Conservation (phyloP, 2,797 vertebrate genomes). For the Ptychadena robeensis region DNA sequence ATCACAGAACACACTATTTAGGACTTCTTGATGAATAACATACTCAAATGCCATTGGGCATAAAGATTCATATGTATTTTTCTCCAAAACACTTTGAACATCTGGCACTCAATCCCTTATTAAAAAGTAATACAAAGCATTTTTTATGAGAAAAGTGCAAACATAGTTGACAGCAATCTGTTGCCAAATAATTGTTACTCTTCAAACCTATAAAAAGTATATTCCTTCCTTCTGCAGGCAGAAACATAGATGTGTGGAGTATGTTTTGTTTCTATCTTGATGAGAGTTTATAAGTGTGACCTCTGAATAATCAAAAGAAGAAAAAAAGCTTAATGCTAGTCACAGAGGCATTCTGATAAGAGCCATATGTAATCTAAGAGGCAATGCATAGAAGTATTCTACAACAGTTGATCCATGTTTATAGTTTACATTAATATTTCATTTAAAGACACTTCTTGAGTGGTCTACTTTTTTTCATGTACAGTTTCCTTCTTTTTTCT, state of each 20-base stretch:
- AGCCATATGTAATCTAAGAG: neutral
- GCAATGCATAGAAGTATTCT: too few species aligned
- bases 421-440: too few species aligned
- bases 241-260: constrained; percentile 4
- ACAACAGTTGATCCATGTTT: too few species aligned
- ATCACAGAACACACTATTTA: constrained; percentile 28
- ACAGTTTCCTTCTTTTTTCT: too few species aligned
- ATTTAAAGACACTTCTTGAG: too few species aligned
- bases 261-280: neutral
- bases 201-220: constrained; percentile 15
- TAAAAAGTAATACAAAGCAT: constrained; percentile 47
- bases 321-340: neutral
- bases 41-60: constrained; percentile 49
- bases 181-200: constrained; percentile 46
- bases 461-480: too few species aligned
- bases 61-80: constrained; percentile 41
- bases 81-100: constrained; percentile 41
- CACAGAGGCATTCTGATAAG: constrained; percentile 18
- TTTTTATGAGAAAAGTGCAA: constrained; percentile 49
- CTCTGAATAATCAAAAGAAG: neutral
- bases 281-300: neutral
- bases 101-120: constrained; percentile 37
- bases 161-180: constrained; percentile 22
- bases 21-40: constrained; percentile 50
- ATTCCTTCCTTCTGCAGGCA: neutral